Conservation (phyloP, 2,888 invertebrate genomes). For the Trachelus troglodyta region DNA sequence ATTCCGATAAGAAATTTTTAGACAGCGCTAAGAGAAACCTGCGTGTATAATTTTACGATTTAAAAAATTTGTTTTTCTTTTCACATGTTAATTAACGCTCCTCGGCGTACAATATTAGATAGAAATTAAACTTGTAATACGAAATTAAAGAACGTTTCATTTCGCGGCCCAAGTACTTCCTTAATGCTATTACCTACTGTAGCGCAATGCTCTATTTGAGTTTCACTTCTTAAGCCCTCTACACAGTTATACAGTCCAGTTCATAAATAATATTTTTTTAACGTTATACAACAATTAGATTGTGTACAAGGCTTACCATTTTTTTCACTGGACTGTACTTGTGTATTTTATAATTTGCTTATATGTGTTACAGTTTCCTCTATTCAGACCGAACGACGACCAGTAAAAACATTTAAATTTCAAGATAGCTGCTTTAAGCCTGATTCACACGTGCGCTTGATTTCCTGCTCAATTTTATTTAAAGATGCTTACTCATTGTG, state of each 20-base stretch:
- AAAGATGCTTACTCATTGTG: too few relatives aligned
- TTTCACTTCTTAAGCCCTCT: background rate
- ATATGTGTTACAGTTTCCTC: background rate
- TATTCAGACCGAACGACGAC: background rate
- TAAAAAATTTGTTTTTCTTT: background rate
- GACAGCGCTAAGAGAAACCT: background rate
- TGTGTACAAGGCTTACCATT: background rate
- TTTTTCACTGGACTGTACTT: background rate
- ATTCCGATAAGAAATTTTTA: background rate
- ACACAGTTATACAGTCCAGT: background rate
- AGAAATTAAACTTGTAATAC: background rate
- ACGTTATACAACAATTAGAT: background rate
- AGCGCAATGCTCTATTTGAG: background rate
- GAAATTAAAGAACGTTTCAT: background rate
- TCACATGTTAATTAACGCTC: background rate
- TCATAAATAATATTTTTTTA: too few relatives aligned
- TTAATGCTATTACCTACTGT: background rate
- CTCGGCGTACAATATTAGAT: background rate
- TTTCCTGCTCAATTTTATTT: too few relatives aligned
- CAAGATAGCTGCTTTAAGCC: background rate
- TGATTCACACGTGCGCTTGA: background rate
- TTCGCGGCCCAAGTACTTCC: background rate
- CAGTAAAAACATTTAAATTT: background rate
- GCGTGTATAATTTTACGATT: background rate
- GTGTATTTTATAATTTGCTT: background rate